Percentiles rank a stretch among this genome's conserved stretches.
Evolutionary conservation across 2,888 invertebrate species (phyloP).

Genomic region (Aporophyla nigra): DNA sequence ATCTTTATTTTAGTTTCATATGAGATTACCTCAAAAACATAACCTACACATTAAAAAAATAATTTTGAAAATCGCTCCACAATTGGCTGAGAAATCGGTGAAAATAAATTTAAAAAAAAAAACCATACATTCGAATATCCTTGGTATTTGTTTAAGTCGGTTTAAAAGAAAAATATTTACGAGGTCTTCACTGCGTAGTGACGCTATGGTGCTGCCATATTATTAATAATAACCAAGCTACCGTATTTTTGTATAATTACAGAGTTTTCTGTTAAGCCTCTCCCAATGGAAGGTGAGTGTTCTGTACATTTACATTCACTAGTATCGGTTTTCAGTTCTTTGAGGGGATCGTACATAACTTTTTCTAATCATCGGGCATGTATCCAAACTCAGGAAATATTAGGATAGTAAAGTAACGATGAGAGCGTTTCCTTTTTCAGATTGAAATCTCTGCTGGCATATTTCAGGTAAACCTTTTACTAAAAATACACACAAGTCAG

Average conservation of each 20-base stretch:
- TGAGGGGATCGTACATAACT: neutral
- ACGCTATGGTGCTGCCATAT: neutral
- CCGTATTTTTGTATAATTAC: neutral
- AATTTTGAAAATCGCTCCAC: no score
- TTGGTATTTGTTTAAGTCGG: no score
- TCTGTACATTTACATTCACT: neutral
- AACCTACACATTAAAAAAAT: no score
- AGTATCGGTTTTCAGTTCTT: neutral
- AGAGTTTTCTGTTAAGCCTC: neutral
- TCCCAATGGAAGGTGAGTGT: neutral
- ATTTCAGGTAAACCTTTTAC: neutral
- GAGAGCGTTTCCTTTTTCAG: neutral
- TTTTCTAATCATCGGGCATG: neutral
- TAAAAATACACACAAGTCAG: neutral
- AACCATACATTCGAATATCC: no score
- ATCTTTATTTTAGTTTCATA: no score
- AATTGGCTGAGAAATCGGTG: no score
- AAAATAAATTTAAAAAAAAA: no score
- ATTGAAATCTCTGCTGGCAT: neutral
- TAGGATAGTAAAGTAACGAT: no score
- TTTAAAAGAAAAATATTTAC: no score
- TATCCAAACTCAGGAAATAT: neutral
- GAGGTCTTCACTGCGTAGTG: neutral
- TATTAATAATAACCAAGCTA: neutral
- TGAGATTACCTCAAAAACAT: no score